Percentiles rank a stretch among this genome's conserved stretches.
Evolutionary conservation across 1,140 invertebrate genomes (phyloP).

Genomic region (Hycleus cichorii): DNA sequence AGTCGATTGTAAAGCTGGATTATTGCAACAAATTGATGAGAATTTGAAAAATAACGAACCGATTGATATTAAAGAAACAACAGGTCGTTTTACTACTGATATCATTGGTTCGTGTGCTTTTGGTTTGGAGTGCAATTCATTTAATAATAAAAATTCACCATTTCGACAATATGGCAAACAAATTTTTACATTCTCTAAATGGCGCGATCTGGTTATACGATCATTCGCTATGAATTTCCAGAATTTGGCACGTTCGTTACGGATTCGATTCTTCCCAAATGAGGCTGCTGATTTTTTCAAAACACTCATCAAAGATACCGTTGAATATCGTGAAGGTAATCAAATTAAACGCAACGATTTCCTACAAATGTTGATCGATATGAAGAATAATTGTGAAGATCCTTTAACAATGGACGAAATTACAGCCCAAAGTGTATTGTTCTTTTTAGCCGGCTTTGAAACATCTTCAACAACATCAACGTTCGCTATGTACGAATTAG

Average conservation of each 20-base stretch:
- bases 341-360: conserved; percentile 45
- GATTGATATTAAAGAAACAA: no score
- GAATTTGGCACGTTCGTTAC: not conserved
- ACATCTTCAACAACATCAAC: conserved; percentile 44
- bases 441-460: conserved; percentile 47
- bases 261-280: not conserved
- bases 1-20: no score
- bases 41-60: no score
- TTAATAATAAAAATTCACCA: no score
- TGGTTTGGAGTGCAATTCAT: no score
- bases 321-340: conserved; percentile 43
- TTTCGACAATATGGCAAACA: no score
- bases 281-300: conserved; percentile 43
- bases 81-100: no score
- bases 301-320: conserved; percentile 39
- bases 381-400: not conserved
- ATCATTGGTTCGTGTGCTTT: no score
- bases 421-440: conserved; percentile 32
- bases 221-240: conserved; percentile 1
- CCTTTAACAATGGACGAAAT: conserved; percentile 6
- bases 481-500: conserved; percentile 46
- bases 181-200: no score
- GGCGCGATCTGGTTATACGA: no score
- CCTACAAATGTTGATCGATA: conserved; percentile 47
- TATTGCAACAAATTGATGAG: no score